These are phyloP conservation scores for Eristalinus aeneus DNA, from an alignment of 2,888 invertebrate species.

Conservation along the genomic window DNA sequence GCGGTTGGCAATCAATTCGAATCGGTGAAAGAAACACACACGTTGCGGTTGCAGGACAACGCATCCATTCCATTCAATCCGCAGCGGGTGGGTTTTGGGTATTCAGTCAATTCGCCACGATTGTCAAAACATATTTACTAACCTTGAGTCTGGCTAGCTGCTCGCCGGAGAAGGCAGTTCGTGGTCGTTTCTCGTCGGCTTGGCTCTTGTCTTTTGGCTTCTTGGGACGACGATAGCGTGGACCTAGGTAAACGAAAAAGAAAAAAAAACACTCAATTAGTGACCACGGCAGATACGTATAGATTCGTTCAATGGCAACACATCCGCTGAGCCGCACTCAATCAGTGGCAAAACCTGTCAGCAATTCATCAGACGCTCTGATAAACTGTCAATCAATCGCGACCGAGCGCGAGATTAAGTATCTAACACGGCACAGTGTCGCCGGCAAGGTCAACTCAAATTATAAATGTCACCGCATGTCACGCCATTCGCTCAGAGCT, in stretches of 20 bases:
- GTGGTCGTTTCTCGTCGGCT: slow-evolving; percentile 92
- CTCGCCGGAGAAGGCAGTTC: slow-evolving; percentile 97
- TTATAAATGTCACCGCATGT: slow-evolving; percentile 58
- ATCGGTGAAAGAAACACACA: slow-evolving; percentile 72
- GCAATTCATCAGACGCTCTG: slow-evolving; percentile 64
- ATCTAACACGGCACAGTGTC: slow-evolving; percentile 47
- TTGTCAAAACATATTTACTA: slow-evolving; percentile 72
- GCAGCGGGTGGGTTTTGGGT: slow-evolving; percentile 64
- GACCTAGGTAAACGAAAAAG: slow-evolving; percentile 75
- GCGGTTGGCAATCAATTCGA: slow-evolving; percentile 77
- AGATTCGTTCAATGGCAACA: slow-evolving; percentile 24
- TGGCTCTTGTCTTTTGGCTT: slow-evolving; percentile 81
- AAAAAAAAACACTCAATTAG: slow-evolving; percentile 23
- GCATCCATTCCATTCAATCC: not conserved
- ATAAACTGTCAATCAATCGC: slow-evolving; percentile 38
- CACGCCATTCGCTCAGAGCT: slow-evolving; percentile 29
- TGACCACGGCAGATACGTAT: slow-evolving; percentile 40
- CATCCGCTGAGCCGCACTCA: slow-evolving; percentile 3
- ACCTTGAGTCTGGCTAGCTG: slow-evolving; percentile 94
- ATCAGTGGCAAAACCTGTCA: slow-evolving; percentile 61
- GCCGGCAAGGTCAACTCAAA: slow-evolving; percentile 55
- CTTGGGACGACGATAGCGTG: slow-evolving; percentile 80
- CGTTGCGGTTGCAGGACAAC: slow-evolving; percentile 46
- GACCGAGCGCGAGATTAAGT: slow-evolving; percentile 42
- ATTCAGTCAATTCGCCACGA: slow-evolving; percentile 74